phyloP scores from a whole-genome alignment of 1,140 invertebrate genomes.

The Zaprionus ghesquierei region DNA sequence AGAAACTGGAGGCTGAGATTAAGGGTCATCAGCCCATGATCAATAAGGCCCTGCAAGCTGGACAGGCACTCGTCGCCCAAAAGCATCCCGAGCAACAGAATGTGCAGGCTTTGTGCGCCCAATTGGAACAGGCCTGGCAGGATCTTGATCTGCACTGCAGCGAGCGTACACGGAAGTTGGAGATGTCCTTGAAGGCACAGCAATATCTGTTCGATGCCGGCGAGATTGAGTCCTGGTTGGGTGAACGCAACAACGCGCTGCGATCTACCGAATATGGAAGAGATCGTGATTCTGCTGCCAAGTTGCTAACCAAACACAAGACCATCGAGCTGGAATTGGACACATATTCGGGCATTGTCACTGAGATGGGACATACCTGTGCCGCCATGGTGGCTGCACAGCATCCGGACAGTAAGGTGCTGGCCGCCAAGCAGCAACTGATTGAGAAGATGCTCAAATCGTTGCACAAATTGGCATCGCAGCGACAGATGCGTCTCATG shows the following conservation, averaged over 20 bases:
- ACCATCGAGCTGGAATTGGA: constrained; percentile 96
- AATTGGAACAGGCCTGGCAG: constrained; percentile 87
- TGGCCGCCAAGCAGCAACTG: constrained; percentile 90
- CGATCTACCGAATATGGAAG: constrained; percentile 92
- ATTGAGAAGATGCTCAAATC: constrained; percentile 91
- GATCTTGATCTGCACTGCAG: constrained; percentile 87
- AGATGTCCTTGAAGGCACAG: constrained; percentile 93
- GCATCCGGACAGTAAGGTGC: constrained; percentile 91
- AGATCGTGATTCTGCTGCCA: constrained; percentile 94
- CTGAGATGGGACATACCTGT: constrained; percentile 95
- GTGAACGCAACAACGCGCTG: constrained; percentile 92
- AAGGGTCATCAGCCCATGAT: constrained; percentile 91
- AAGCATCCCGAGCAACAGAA: constrained; percentile 90
- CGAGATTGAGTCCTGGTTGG: constrained; percentile 96
- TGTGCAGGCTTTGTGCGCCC: constrained; percentile 87
- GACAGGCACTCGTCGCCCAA: constrained; percentile 87
- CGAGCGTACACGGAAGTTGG: constrained; percentile 90
- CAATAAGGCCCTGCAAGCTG: constrained; percentile 90
- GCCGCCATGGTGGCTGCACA: constrained; percentile 89
- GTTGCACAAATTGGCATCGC: constrained; percentile 90
- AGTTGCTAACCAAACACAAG: constrained; percentile 96
- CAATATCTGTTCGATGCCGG: constrained; percentile 95
- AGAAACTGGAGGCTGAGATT: constrained; percentile 94
- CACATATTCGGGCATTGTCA: constrained; percentile 95
- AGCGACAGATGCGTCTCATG: constrained; percentile 92